Evolutionary conservation across 2,113 vertebrate genomes (phyloP), one percentile per base, ranked within the genome.

Genomic region (Hippocampus abdominalis): DNA sequence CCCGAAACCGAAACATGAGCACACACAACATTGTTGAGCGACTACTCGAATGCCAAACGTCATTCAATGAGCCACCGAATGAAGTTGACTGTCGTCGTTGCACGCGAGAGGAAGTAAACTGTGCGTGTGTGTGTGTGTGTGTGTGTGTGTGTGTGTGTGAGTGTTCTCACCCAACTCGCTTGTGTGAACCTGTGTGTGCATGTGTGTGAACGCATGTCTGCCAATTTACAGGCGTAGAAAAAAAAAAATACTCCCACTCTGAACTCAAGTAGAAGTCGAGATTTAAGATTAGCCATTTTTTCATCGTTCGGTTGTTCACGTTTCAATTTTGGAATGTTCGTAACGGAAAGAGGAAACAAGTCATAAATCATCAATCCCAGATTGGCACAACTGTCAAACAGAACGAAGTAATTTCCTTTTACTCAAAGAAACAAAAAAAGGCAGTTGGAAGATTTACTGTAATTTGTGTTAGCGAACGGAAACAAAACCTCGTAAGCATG

Each of bases 221-320:
- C 90, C 93, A 90, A 67, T 93, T 92, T 95, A 92, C 48, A 20
- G 18, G 20, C 18, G 20, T 21, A 21, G 48, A 6, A 20, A 51
- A 51, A 7, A 16, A 32, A 36, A 36, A 36, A 36, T 15, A 46
- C 15, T 3, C 44, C 3, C 44, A 15, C 44, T 93, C 91, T 90
- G 91, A 91, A 94, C 90, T 87, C 84, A 64, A 86, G 82, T 90
- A 90, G 83, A 88, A 90, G 87, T 89, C 89, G 88, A 80, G 86
- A 92, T 94, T 42, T 42, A 10, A 42, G 11, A 42, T 42, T 1
- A 42, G 40, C 40, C 40, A 2, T 2, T 4, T 42, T 42, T 42
- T 42, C 11, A 11, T 12, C 11, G 1, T 42, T 42, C 8, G 11
- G 40, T 42, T 42, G 2, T 42, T 36, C 40, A 42, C 1, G 40